Base-by-base conservation (phyloP, 2,113 vertebrate genomes). In the Miniopterus natalensis region DNA sequence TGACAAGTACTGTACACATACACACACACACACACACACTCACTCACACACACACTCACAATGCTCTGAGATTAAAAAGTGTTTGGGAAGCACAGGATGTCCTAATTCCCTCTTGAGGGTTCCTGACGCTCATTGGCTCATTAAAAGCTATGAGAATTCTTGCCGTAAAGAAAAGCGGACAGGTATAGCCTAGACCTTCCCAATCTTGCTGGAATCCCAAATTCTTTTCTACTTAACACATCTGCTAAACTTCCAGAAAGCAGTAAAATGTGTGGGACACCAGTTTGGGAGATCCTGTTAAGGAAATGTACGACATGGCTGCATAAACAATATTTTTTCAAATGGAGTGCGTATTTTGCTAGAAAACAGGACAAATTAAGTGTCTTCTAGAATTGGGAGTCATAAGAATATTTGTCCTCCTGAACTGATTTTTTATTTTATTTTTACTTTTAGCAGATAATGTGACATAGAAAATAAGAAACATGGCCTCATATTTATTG, bases 371-470 rank as follows among this genome's bases (percentile, higher is more conserved):
- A n/a, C 53, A 63, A 55, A 83, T 65, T 57, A 49, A 17, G 83
- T 93, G 17, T 85, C 12, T 71, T 92, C 40, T 77, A 81, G 57
- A 92, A 63, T 57, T 70, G 55, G 84, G 9, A 65, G 18, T 89
- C 70, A 89, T 55, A 84, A 84, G 68, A 77, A 81, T 59, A 53
- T 12, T 6, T 81, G 27, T 83, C 27, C 14, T 70, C 13, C 18
- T 47, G 29, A 49, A 40, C 15, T 75, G 8, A 84, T 40, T 47
- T 40, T 49, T 63, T 15, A 86, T 65, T 70, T 92, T 73, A 51
- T 90, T 65, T 70, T 92, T 73, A 51, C 57, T 90, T 83, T 68
- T 57, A 68, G 15, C 31, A 87, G 15, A 40, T 53, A 71, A 92
- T 8, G 10, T 90, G 20, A 45, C 14, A 25, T 12, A 78, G 61